Evolutionary conservation across 2,888 invertebrate genomes (phyloP).

Genomic region (Doris montereyensis): DNA sequence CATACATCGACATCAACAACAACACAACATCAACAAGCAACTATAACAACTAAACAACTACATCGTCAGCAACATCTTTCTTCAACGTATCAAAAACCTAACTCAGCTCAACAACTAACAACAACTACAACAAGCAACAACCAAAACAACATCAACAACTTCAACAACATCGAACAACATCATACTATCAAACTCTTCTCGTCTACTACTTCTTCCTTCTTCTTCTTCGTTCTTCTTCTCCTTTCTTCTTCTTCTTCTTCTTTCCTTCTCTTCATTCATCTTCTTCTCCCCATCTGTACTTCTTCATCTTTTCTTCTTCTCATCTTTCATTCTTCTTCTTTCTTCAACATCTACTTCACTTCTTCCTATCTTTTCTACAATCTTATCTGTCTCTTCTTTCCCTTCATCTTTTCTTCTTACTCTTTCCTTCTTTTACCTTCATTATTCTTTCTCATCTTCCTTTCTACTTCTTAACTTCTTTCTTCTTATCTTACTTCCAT

Average conservation of each 20-base stretch:
- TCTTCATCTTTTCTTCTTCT: not conserved
- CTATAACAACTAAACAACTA: too few species aligned
- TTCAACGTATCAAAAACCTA: too few species aligned
- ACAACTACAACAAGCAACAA: too few species aligned
- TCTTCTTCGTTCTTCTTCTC: conserved; percentile 9
- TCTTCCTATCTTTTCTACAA: not conserved
- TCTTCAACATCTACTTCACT: not conserved
- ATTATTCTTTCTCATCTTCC: not conserved
- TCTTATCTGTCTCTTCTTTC: not conserved
- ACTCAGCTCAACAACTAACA: too few species aligned
- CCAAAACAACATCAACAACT: too few species aligned
- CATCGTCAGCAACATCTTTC: too few species aligned
- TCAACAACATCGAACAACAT: too few species aligned
- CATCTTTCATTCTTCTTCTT: not conserved
- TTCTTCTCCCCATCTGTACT: not conserved
- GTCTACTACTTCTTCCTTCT: not conserved
- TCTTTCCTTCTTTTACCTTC: not conserved
- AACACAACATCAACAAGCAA: too few species aligned
- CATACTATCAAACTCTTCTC: conserved; percentile 1
- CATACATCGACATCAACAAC: too few species aligned
- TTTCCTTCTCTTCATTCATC: conserved; percentile 1
- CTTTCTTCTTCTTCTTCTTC: conserved; percentile 10
- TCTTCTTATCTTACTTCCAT: not conserved
- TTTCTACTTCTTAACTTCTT: not conserved
- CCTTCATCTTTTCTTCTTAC: not conserved